These are phyloP conservation scores for Mareca strepera DNA, from an alignment of 2,797 vertebrate species.

Conservation along the genomic window DNA sequence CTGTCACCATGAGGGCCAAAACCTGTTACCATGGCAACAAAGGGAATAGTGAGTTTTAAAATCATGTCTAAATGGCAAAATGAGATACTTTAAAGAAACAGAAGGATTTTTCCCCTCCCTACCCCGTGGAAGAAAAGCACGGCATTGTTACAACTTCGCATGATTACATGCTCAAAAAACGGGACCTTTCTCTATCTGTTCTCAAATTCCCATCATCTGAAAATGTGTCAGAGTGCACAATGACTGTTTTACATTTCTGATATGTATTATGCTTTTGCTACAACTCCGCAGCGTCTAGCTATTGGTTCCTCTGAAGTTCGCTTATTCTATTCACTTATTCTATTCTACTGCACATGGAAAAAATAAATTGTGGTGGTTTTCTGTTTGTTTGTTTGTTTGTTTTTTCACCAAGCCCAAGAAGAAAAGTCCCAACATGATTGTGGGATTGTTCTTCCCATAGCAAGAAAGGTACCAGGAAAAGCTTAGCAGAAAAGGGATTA, in stretches of 20 bases:
- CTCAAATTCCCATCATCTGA: not conserved
- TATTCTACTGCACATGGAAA: not conserved
- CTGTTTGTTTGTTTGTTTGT: not conserved
- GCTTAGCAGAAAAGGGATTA: not conserved
- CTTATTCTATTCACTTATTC: not conserved
- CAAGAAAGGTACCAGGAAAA: not conserved
- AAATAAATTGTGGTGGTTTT: not conserved
- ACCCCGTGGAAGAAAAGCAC: not conserved
- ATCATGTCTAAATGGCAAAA: conserved; percentile 79
- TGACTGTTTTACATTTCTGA: not conserved
- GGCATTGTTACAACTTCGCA: not conserved
- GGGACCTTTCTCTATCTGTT: not conserved
- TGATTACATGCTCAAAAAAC: conserved; percentile 4
- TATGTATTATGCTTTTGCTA: not conserved
- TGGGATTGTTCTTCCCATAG: not conserved
- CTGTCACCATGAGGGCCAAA: conserved; percentile 77
- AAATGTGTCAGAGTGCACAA: not conserved
- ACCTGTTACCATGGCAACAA: conserved; percentile 78
- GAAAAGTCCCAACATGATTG: not conserved
- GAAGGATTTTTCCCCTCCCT: not conserved
- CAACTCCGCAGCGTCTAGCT: not conserved
- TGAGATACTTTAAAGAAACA: conserved; percentile 76
- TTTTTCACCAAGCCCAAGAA: not conserved
- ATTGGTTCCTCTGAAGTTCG: not conserved
- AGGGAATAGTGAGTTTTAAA: conserved; percentile 75